Evolutionary conservation across 2,888 invertebrate genomes (phyloP), one percentile per base, ranked within the genome.

Genomic region (Pharmacophagus antenor): DNA sequence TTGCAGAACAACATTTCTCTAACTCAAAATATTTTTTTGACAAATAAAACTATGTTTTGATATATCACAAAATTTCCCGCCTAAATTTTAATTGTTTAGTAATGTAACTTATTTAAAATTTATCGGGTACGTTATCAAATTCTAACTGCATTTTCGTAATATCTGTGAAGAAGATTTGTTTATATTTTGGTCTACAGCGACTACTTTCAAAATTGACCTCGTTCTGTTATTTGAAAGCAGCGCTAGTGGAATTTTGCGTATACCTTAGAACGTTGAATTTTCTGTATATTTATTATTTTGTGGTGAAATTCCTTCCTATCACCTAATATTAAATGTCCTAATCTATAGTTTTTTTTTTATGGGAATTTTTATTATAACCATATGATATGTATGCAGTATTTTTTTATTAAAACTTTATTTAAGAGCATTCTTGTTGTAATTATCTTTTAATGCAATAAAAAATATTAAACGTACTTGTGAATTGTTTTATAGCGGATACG

Each of bases 141-240:
- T 25, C 22, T 17, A 23, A 12, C 23, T 20, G 0, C 8, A 53
- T 23, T 17, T 31, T 52, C 41, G 49, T 37, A 44, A 41, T 21
- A 59, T 56, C 52, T 55, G 53, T 60, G 65, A 67, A 56, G 66
- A 65, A 62, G 56, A 61, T 49, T 25, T 62, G 49, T 64, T 65
- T 62, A 63, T 63, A 64, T 64, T 63, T 57, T 63, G 65, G 66
- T 63, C 68, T 64, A 61, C 51, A 31, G 44, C 62, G 46, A 59
- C 61, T 69, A 76, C 85, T 84, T 85, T 85, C 84, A 74, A 80
- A 82, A 76, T 70, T 82, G 83, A 80, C 82, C 85, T 84, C 77
- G 75, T 81, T 84, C 69, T 66, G 47, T 56, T 54, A 61, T 53
- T 56, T 59, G 54, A 49, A 54, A 55, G 53, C 47, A 47, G 27